phyloP scores from a whole-genome alignment of 2,113 vertebrate genomes.

The Isichthys henryi region DNA sequence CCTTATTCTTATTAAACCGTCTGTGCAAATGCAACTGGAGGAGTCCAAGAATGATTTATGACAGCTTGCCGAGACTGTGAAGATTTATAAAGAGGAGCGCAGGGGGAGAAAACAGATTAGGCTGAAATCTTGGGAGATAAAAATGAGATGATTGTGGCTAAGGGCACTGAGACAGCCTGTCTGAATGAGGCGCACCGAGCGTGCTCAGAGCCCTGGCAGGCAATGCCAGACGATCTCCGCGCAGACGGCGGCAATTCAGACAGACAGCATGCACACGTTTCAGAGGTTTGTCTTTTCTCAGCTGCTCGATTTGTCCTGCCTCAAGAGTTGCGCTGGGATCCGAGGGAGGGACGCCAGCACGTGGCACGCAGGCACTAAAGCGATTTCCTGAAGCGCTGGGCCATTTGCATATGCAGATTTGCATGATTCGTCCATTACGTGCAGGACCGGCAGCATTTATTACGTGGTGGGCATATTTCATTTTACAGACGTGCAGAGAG shows the following conservation, averaged over 20 bases:
- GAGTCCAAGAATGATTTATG: conserved; percentile 64
- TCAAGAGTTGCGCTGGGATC: background rate
- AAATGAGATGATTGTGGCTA: conserved; percentile 61
- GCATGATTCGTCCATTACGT: background rate
- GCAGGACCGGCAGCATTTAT: background rate
- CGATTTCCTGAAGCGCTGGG: background rate
- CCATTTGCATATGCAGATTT: conserved; percentile 10
- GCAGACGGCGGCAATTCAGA: conserved; percentile 39
- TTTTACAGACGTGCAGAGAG: background rate
- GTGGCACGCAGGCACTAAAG: background rate
- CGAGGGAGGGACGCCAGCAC: background rate
- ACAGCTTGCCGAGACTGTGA: conserved; percentile 37
- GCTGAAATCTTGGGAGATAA: conserved; percentile 66
- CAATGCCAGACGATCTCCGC: conserved; percentile 52
- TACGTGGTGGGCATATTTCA: background rate
- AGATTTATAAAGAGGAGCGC: conserved; percentile 61
- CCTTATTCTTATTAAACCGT: conserved; percentile 57
- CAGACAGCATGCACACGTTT: conserved; percentile 43
- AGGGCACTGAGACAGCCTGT: conserved; percentile 58
- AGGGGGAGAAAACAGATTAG: conserved; percentile 64
- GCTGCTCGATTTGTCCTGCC: background rate
- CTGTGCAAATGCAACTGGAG: conserved; percentile 52
- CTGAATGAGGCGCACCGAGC: conserved; percentile 56
- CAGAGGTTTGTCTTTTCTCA: background rate
- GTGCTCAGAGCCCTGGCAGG: conserved; percentile 57